Evolutionary conservation across 2,888 invertebrate genomes (phyloP).

Genomic region (Napeogenes inachia): DNA sequence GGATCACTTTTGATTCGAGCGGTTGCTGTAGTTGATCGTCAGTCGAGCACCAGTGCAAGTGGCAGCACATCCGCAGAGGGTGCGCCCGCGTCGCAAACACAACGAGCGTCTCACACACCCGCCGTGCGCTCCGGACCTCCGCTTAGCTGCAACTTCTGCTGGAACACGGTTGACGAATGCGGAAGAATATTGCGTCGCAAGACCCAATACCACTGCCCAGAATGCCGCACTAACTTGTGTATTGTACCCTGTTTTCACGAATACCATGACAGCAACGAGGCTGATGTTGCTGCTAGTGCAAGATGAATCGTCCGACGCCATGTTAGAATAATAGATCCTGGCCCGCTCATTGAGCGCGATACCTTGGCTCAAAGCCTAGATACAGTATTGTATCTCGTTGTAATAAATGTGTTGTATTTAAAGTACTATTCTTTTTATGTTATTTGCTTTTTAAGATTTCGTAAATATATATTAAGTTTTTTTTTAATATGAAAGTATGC

Average conservation of each 20-base stretch:
- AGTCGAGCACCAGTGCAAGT: slow-evolving; percentile 35
- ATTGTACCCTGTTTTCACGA: slow-evolving; percentile 94
- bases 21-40: slow-evolving; percentile 45
- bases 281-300: slow-evolving; percentile 42
- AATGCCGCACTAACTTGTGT: slow-evolving; percentile 92
- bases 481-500: too few species aligned
- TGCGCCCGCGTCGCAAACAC: slow-evolving; percentile 38
- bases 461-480: too few species aligned
- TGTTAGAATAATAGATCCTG: neutral
- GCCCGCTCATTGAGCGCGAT: neutral
- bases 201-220: slow-evolving; percentile 93
- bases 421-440: neutral
- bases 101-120: slow-evolving; percentile 89
- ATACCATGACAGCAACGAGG: slow-evolving; percentile 81
- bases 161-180: slow-evolving; percentile 92
- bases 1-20: slow-evolving; percentile 51
- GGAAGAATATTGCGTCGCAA: slow-evolving; percentile 89
- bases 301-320: slow-evolving; percentile 37
- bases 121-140: slow-evolving; percentile 89
- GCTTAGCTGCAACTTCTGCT: slow-evolving; percentile 91
- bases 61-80: slow-evolving; percentile 26
- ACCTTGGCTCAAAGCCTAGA: neutral
- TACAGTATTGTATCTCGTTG: neutral
- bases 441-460: neutral
- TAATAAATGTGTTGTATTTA: neutral